These are phyloP conservation scores for Manacus vitellinus DNA, from an alignment of 2,113 vertebrate species.

Conservation along the genomic window DNA sequence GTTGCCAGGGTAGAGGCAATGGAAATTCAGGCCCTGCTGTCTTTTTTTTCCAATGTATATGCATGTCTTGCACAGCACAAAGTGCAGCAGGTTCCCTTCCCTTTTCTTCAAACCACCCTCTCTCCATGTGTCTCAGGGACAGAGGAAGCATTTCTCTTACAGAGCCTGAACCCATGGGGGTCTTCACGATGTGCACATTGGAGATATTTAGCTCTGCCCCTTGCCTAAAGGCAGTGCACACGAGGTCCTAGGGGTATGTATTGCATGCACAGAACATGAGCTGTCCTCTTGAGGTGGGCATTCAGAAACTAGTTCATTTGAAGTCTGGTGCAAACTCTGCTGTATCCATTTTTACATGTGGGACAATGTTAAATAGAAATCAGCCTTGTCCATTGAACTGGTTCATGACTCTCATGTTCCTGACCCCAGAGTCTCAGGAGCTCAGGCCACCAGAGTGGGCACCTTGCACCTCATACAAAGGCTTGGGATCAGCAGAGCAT, in stretches of 20 bases:
- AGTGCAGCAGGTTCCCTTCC: neutral
- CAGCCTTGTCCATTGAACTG: neutral
- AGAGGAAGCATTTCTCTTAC: neutral
- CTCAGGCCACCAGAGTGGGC: neutral
- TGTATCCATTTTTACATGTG: neutral
- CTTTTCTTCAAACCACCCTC: neutral
- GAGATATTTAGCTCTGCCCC: neutral
- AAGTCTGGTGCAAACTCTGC: neutral
- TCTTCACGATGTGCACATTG: neutral
- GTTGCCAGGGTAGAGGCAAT: neutral
- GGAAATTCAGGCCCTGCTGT: neutral
- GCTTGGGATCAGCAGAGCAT: neutral
- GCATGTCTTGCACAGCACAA: neutral
- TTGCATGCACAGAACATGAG: neutral
- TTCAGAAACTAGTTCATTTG: neutral
- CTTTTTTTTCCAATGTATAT: neutral
- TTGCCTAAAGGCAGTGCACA: neutral
- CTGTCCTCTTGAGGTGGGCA: neutral
- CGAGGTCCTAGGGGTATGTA: neutral
- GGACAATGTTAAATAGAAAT: neutral
- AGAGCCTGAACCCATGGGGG: neutral
- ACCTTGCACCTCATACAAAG: neutral
- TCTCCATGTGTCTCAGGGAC: neutral
- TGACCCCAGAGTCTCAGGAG: neutral
- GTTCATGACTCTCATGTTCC: neutral